A percentile compares a stretch with the other conserved stretches of the same genome.
Evolutionary conservation across 2,888 invertebrate species (phyloP).

Genomic region (Thalpophila matura): DNA sequence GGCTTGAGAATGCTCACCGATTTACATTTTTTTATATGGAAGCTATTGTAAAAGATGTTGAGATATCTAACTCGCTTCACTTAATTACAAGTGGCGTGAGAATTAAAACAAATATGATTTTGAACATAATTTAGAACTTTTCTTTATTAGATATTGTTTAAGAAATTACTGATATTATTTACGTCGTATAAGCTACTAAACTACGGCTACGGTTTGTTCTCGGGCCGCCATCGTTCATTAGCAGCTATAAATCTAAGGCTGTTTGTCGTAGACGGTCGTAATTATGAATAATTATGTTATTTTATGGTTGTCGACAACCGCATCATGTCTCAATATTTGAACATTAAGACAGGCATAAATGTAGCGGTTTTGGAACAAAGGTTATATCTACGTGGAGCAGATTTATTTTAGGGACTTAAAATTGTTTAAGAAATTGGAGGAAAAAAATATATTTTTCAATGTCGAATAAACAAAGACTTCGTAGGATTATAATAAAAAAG

Average conservation of each 20-base stretch:
- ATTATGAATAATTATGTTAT: slow-evolving; percentile 85
- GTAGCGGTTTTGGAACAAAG: slow-evolving; percentile 50
- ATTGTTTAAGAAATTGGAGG: too few species aligned
- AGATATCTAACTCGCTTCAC: background rate
- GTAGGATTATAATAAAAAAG: too few species aligned
- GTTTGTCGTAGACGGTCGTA: slow-evolving; percentile 82
- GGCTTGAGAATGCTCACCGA: background rate
- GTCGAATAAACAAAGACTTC: too few species aligned
- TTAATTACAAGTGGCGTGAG: slow-evolving; percentile 11
- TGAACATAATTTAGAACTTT: slow-evolving; percentile 23
- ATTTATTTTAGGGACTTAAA: background rate
- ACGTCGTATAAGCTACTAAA: slow-evolving; percentile 60
- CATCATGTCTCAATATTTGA: slow-evolving; percentile 77
- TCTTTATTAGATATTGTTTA: slow-evolving; percentile 28
- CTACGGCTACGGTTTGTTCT: slow-evolving; percentile 61
- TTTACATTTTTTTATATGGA: too few species aligned
- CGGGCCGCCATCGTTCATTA: slow-evolving; percentile 73
- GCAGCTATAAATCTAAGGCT: slow-evolving; percentile 80
- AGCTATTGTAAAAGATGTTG: background rate
- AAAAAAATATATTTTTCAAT: too few species aligned
- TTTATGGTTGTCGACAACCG: slow-evolving; percentile 79
- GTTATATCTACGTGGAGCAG: background rate
- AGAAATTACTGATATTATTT: slow-evolving; percentile 48
- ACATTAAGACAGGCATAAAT: slow-evolving; percentile 68
- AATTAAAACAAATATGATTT: slow-evolving; percentile 18